Base-by-base conservation (phyloP, 2,888 invertebrate genomes). In the Dyspetes luteomarginatus region DNA sequence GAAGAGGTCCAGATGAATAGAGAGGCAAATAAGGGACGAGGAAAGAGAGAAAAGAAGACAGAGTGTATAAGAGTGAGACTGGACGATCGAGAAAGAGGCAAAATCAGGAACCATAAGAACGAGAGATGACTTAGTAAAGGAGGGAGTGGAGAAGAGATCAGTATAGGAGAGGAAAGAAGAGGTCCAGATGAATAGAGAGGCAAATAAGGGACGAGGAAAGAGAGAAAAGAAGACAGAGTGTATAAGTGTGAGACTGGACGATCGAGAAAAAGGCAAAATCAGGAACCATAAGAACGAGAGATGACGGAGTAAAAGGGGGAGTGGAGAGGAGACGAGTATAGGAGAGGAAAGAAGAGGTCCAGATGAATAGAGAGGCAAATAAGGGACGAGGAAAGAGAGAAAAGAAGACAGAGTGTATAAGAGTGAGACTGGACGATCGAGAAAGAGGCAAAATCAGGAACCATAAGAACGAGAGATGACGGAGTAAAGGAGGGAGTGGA, bases 21-120 rank as follows among this genome's bases (percentile, higher is more conserved):
- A 28, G 67, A 68, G 72, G 75, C 58, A 60, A 58, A 67, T 73
- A 74, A 55, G 68, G 71, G 71, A 73, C 65, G 71, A 73, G 43
- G 64, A 75, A 50, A 0, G 62, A 60, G 64, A 67, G 50, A 28
- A 55, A 55, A 65, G 60, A 28, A 78, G 60, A 45, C 4, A 68
- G 56, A 71, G 60, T 41, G 62, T 36, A 55, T 12, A n/a, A n/a
- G 19, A 65, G 36, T 5, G 17, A 55, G 55, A 15, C 43, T 24
- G 36, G 52, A 22, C 22, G 17, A 72, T 12, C 41, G 67, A 45
- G 48, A 19, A 48, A 62, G 65, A 65, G 62, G 52, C 17, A 30
- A 30, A 30, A 17, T 48, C 45, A 24, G 7, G 36, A 30, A 30
- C 26, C 9, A 56, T 56, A 52, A 52, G 52, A 52, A 30, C 30